Percentiles rank a stretch among this genome's conserved stretches.
Conservation (phyloP, 2,888 invertebrate species). For the Chrysomela aeneicollis region DNA sequence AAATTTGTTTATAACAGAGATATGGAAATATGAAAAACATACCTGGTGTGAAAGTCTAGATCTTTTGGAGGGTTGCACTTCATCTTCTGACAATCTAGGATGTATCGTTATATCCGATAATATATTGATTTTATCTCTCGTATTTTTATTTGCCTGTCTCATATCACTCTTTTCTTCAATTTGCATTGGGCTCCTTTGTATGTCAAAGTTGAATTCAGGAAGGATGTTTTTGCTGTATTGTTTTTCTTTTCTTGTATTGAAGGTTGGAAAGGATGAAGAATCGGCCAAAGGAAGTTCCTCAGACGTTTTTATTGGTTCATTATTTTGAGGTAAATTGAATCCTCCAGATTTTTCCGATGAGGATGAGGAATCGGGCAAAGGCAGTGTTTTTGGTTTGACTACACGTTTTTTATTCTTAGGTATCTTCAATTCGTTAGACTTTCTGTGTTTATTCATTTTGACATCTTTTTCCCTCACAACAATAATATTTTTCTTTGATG, state of each 20-base stretch:
- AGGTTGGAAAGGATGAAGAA: neutral
- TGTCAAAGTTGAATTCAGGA: neutral
- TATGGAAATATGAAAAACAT: constrained; percentile 1
- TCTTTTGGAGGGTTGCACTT: neutral
- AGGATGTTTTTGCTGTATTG: constrained; percentile 6
- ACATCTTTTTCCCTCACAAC: neutral
- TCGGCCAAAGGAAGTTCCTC: neutral
- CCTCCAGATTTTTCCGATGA: neutral
- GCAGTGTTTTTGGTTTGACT: neutral
- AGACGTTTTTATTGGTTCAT: too few species aligned
- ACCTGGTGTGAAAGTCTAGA: neutral
- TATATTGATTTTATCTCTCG: constrained; percentile 22
- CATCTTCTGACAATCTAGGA: constrained; percentile 9
- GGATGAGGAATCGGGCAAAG: neutral
- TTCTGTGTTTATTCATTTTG: neutral
- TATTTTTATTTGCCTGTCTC: neutral
- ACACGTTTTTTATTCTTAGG: neutral
- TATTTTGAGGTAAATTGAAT: too few species aligned
- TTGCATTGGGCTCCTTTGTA: neutral
- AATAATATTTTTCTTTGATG: neutral
- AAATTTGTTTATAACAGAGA: too few species aligned
- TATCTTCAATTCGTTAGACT: neutral
- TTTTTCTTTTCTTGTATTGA: neutral
- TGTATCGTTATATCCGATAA: constrained; percentile 26
- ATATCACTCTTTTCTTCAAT: neutral